A percentile compares a stretch with the other conserved stretches of the same genome.
phyloP scores from a whole-genome alignment of 2,797 vertebrate species.

The Tauraco hartlaubi region DNA sequence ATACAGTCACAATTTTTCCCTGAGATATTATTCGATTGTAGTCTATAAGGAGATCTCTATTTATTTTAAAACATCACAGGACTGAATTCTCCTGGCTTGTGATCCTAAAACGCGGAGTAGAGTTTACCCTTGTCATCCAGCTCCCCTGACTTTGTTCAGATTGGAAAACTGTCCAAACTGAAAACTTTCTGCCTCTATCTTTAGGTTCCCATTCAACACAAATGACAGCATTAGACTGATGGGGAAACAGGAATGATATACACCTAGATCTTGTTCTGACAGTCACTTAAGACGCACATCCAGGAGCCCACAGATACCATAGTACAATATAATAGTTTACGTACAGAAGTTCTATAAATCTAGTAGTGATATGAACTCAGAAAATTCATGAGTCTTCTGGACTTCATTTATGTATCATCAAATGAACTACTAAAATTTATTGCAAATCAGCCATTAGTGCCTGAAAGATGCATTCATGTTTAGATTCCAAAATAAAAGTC shows the following conservation, averaged over 20 bases:
- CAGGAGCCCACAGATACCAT: not conserved
- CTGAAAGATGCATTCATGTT: not conserved
- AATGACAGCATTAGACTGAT: not conserved
- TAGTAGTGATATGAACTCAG: not conserved
- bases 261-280: not conserved
- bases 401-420: not conserved
- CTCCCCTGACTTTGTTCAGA: not conserved
- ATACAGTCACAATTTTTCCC: not conserved
- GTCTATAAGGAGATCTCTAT: not conserved
- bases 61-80: not conserved
- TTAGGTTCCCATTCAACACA: not conserved
- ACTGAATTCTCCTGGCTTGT: not conserved
- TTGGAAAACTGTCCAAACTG: not conserved
- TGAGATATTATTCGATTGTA: not conserved
- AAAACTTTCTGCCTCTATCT: not conserved
- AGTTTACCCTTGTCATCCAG: not conserved
- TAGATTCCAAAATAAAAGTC: not conserved
- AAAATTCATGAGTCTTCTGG: not conserved
- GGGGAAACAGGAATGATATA: not conserved
- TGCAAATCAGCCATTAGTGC: not conserved
- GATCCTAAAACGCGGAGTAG: not conserved
- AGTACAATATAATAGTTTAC: not conserved
- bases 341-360: not conserved
- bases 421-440: not conserved
- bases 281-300: not conserved